Conservation (phyloP, 2,113 vertebrate species). For the Struthio camelus region DNA sequence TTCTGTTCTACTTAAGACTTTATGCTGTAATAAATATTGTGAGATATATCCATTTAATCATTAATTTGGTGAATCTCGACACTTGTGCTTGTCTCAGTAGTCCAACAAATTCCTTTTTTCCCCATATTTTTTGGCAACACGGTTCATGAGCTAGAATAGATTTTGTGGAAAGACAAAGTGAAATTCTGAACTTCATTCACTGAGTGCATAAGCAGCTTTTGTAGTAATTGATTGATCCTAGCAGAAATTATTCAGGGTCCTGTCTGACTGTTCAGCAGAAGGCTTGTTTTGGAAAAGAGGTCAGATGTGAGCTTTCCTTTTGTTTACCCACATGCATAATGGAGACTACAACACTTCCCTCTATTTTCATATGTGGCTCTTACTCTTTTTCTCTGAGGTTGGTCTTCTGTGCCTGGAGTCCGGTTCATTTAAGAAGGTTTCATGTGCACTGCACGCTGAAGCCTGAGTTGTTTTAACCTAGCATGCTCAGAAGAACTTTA, state of each 20-base stretch:
- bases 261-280: not conserved
- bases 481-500: not conserved
- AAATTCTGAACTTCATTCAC: not conserved
- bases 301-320: not conserved
- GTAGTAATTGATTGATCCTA: not conserved
- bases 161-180: not conserved
- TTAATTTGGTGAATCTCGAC: not conserved
- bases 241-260: not conserved
- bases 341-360: not conserved
- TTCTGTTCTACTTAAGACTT: not conserved
- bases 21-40: not conserved
- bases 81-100: not conserved
- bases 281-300: not conserved
- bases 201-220: not conserved
- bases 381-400: not conserved
- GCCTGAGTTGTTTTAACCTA: not conserved
- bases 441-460: not conserved
- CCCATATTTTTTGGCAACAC: not conserved
- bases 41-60: not conserved
- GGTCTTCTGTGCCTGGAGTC: not conserved
- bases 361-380: not conserved
- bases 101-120: not conserved
- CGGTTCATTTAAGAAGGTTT: not conserved
- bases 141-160: not conserved
- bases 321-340: fast-evolving